phyloP scores from a whole-genome alignment of 2,888 invertebrate species.

The Eucera pruinosa region DNA sequence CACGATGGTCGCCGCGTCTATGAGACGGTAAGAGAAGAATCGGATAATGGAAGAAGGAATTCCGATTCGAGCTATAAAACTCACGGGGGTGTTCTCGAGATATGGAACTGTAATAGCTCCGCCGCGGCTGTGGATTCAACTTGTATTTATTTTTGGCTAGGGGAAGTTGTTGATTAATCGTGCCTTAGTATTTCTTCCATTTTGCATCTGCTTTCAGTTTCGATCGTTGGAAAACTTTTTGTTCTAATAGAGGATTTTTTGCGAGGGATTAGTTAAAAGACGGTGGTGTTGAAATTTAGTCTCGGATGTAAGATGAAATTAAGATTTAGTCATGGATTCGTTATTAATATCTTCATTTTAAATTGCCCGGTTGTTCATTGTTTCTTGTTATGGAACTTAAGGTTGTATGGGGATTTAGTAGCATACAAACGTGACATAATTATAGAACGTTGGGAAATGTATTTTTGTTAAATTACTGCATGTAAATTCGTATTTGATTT shows the following conservation, averaged over 20 bases:
- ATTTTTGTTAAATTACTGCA: too few species aligned
- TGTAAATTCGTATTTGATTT: too few species aligned
- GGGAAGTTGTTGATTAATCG: not conserved
- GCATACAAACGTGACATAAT: not conserved
- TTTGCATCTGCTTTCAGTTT: not conserved
- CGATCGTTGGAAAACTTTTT: too few species aligned
- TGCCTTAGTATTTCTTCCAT: not conserved
- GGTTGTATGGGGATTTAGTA: too few species aligned
- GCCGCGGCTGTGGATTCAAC: slow-evolving; percentile 14
- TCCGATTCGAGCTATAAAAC: slow-evolving; percentile 48
- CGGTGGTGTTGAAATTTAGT: too few species aligned
- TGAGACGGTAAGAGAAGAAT: slow-evolving; percentile 6
- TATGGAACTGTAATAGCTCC: slow-evolving; percentile 41
- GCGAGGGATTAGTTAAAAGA: too few species aligned
- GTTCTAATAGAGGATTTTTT: too few species aligned
- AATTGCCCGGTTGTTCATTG: not conserved
- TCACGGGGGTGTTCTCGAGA: slow-evolving; percentile 21
- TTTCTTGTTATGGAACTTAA: too few species aligned
- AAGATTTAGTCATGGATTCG: too few species aligned
- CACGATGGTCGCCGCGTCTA: not conserved
- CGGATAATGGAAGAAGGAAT: slow-evolving; percentile 42
- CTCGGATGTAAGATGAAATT: too few species aligned
- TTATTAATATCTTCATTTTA: not conserved
- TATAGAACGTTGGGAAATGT: not conserved
- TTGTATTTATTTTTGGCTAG: not conserved